Evolutionary conservation across 2,888 invertebrate genomes (phyloP), one percentile per base, ranked within the genome.

Genomic region (Netelia fuscicornis): DNA sequence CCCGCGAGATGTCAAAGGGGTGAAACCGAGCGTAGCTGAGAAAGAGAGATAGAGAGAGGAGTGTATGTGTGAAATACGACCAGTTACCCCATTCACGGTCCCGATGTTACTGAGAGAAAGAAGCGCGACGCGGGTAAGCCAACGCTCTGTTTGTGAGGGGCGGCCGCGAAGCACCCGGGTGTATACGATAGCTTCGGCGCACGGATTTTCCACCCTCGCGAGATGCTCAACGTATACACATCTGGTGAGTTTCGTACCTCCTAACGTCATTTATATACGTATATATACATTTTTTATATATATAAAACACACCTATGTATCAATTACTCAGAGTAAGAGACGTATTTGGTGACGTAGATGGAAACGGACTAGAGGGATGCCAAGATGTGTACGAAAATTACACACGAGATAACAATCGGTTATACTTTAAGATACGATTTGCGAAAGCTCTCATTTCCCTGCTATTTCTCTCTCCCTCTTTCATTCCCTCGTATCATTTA

Each of bases 91-190:
- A 81, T 81, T 74, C 74, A 48, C 80, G 81, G 77, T 54, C 77
- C 48, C 74, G 84, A 78, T 74, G 74, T 75, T 74, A 81, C 84
- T 84, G 84, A 74, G 71, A 52, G 78, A 79, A 60, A 64, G 30
- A 30, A 30, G 30, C 30, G 30, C 30, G 30, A 48, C 65, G 58
- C 58, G 23, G 54, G 52, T 30, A 71, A 74, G 60, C 54, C 20
- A 17, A 37, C 80, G 42, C 64, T 48, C 54, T 48, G 70, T 64
- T 71, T 25, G 13, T 70, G 62, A 10, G 13, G 62, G 52, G 60
- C 42, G 30, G 11, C 20, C 23, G 44, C 25, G 20, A 2, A 42
- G 44, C 30, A 75, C 52, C 30, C 25, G 48, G 11, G 17, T 52
- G 70, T 58, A 62, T 42, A 13, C 64, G 67, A 62, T 54, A 74